A percentile compares a stretch with the other conserved stretches of the same genome.
Conservation (phyloP, 2,113 vertebrate species). For the Otis tarda region DNA sequence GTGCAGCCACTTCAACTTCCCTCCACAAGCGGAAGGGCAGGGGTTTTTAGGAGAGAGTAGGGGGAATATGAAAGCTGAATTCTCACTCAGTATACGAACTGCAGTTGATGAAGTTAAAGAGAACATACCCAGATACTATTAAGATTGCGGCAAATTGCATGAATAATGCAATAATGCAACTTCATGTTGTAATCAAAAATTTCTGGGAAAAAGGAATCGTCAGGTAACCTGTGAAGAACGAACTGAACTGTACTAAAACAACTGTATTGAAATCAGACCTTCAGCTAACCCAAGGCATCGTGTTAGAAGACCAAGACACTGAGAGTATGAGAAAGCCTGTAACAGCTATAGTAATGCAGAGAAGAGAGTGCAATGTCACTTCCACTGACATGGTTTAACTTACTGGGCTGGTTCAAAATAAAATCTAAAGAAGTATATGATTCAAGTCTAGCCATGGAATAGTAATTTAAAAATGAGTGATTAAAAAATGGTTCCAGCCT, state of each 20-base stretch:
- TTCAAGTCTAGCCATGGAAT: background rate
- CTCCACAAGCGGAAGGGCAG: background rate
- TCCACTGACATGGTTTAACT: background rate
- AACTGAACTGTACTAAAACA: background rate
- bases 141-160: background rate
- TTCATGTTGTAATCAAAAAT: background rate
- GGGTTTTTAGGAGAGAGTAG: background rate
- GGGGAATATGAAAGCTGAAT: background rate
- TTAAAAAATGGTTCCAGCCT: background rate
- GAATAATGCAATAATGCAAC: background rate
- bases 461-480: background rate
- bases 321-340: background rate
- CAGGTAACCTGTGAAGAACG: background rate
- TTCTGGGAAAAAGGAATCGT: background rate
- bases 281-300: background rate
- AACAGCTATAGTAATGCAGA: background rate
- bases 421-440: background rate
- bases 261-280: background rate
- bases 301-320: background rate
- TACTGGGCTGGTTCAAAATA: background rate
- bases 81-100: background rate
- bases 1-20: background rate
- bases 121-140: background rate
- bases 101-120: background rate
- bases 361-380: background rate